These are phyloP conservation scores for Platycheirus rosarum DNA, from an alignment of 2,888 invertebrate species.

Conservation along the genomic window DNA sequence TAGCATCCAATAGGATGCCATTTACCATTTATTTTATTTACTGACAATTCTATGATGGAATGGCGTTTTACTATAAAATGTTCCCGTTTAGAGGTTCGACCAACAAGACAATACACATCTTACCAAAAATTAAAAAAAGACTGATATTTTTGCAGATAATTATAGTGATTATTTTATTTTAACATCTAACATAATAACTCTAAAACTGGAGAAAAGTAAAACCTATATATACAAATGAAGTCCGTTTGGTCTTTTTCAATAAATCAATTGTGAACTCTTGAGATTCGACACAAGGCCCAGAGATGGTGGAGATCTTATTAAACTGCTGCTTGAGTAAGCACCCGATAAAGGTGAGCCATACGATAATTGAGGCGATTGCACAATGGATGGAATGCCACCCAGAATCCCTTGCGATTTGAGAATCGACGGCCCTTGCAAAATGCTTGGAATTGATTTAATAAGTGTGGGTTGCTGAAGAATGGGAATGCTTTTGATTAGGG, in stretches of 20 bases:
- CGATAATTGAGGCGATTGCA: slow-evolving; percentile 20
- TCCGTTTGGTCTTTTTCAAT: background rate
- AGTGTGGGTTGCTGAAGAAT: slow-evolving; percentile 27
- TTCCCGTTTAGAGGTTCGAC: too few relatives aligned
- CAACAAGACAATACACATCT: too few relatives aligned
- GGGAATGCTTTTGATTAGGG: slow-evolving; percentile 25
- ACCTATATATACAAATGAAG: slow-evolving; percentile 6
- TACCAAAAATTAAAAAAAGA: too few relatives aligned
- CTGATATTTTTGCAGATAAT: too few relatives aligned
- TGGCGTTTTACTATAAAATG: too few relatives aligned
- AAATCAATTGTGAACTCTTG: slow-evolving; percentile 11
- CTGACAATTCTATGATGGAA: too few relatives aligned
- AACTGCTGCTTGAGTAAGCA: slow-evolving; percentile 33
- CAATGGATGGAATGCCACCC: slow-evolving; percentile 1
- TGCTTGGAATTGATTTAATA: slow-evolving; percentile 28
- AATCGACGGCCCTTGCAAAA: slow-evolving; percentile 25
- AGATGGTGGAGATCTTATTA: slow-evolving; percentile 18
- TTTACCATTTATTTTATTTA: too few relatives aligned
- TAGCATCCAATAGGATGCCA: too few relatives aligned
- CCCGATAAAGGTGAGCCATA: slow-evolving; percentile 4
- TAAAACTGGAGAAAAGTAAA: background rate
- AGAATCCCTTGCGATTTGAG: slow-evolving; percentile 8
- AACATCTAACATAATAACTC: background rate
- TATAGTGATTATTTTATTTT: too few relatives aligned
- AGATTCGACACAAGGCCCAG: slow-evolving; percentile 19